Evolutionary conservation across 1,140 invertebrate genomes (phyloP).

Genomic region (Oncopeltus fasciatus): DNA sequence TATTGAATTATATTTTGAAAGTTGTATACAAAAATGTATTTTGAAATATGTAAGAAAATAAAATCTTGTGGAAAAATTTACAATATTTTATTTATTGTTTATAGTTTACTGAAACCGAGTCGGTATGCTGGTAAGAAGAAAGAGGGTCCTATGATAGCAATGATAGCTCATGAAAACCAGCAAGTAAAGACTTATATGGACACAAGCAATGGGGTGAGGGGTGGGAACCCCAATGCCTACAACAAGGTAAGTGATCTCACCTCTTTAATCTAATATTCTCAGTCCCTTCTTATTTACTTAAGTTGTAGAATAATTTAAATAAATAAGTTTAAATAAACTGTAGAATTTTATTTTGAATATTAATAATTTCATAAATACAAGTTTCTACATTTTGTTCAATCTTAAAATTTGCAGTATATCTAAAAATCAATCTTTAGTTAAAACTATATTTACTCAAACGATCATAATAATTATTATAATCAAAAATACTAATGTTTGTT

Average conservation of each 20-base stretch:
- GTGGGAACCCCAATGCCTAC: slow-evolving; percentile 72
- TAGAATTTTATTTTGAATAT: no score
- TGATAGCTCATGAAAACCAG: slow-evolving; percentile 27
- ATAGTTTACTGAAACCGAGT: slow-evolving; percentile 28
- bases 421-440: neutral
- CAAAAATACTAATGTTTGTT: no score
- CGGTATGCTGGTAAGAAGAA: slow-evolving; percentile 30
- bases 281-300: neutral
- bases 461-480: no score
- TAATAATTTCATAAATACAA: neutral
- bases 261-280: neutral
- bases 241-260: slow-evolving; percentile 54
- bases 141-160: slow-evolving; percentile 28
- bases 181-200: slow-evolving; percentile 92
- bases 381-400: neutral
- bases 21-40: no score
- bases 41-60: no score
- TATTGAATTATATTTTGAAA: no score
- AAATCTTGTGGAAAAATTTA: no score
- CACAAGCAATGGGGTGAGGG: slow-evolving; percentile 76
- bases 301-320: neutral
- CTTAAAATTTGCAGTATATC: neutral
- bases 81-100: slow-evolving; percentile 17
- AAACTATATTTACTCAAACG: no score
- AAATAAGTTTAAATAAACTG: neutral